Conservation (phyloP, 1,140 invertebrate species). For the Theocolax elegans region DNA sequence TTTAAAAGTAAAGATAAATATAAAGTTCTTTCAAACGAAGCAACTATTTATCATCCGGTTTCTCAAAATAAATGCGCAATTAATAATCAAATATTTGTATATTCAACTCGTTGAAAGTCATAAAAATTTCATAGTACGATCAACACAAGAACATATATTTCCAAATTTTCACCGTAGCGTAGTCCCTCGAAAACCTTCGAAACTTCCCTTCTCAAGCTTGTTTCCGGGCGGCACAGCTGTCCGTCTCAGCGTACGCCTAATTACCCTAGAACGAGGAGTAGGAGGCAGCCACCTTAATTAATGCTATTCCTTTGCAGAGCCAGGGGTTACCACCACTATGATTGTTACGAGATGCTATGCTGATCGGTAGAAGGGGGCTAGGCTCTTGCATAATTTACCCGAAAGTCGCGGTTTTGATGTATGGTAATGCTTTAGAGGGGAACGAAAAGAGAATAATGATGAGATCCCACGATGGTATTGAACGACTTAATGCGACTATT, state of each 20-base stretch:
- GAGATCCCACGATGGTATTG: too few species aligned
- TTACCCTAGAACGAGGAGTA: not conserved
- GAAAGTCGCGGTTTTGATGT: not conserved
- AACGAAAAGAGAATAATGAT: not conserved
- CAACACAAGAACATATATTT: too few species aligned
- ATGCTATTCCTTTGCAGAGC: not conserved
- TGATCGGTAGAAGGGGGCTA: not conserved
- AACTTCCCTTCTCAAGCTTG: not conserved
- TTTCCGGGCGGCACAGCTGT: not conserved
- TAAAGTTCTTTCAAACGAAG: too few species aligned
- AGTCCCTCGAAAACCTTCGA: too few species aligned
- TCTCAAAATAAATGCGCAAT: too few species aligned
- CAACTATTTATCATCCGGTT: too few species aligned
- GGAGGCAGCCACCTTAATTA: conserved; percentile 16
- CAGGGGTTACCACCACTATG: not conserved
- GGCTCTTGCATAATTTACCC: conserved; percentile 1
- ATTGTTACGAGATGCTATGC: conserved; percentile 9
- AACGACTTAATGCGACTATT: too few species aligned
- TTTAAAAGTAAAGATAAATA: too few species aligned
- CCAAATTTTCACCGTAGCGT: too few species aligned
- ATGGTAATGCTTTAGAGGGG: not conserved
- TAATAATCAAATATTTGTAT: too few species aligned
- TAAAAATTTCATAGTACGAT: too few species aligned
- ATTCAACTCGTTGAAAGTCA: too few species aligned
- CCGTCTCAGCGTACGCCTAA: conserved; percentile 12